These are phyloP conservation scores for Lordiphosa andalusiaca DNA, from an alignment of 2,888 invertebrate species.

Conservation along the genomic window DNA sequence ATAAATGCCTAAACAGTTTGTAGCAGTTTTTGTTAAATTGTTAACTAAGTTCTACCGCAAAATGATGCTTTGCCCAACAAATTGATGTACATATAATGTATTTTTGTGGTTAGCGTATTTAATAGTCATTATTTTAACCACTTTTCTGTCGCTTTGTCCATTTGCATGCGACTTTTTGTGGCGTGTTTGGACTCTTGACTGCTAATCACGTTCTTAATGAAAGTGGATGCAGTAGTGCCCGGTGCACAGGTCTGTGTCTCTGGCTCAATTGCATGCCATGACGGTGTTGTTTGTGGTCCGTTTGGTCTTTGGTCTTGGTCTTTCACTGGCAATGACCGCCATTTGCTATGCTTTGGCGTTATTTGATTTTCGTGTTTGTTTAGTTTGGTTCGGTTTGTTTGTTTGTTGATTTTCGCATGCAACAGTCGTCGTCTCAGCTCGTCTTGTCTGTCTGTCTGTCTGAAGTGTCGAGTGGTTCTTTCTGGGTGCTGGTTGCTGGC, in stretches of 20 bases:
- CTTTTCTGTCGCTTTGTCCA: constrained; percentile 22
- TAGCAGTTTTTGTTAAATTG: too few species aligned
- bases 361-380: constrained; percentile 68
- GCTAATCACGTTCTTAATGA: constrained; percentile 76
- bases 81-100: too few species aligned
- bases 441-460: constrained; percentile 11
- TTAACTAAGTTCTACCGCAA: too few species aligned
- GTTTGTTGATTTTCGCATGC: constrained; percentile 54
- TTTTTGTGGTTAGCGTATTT: too few species aligned
- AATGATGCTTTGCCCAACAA: too few species aligned
- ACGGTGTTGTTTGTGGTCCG: constrained; percentile 21
- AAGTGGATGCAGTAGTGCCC: constrained; percentile 58
- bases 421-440: constrained; percentile 31
- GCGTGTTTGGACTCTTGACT: constrained; percentile 25
- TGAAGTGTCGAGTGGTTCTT: constrained; percentile 34
- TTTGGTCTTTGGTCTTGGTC: constrained; percentile 24
- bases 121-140: not conserved
- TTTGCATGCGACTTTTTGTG: constrained; percentile 61
- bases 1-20: too few species aligned
- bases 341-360: constrained; percentile 44
- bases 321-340: constrained; percentile 73
- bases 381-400: constrained; percentile 16
- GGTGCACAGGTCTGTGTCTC: constrained; percentile 16
- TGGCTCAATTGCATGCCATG: constrained; percentile 4
- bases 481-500: constrained; percentile 26